A percentile compares a stretch with the other conserved stretches of the same genome.
These are phyloP conservation scores for Neodiprion virginianus DNA, from an alignment of 1,140 invertebrate species.

Conservation along the genomic window DNA sequence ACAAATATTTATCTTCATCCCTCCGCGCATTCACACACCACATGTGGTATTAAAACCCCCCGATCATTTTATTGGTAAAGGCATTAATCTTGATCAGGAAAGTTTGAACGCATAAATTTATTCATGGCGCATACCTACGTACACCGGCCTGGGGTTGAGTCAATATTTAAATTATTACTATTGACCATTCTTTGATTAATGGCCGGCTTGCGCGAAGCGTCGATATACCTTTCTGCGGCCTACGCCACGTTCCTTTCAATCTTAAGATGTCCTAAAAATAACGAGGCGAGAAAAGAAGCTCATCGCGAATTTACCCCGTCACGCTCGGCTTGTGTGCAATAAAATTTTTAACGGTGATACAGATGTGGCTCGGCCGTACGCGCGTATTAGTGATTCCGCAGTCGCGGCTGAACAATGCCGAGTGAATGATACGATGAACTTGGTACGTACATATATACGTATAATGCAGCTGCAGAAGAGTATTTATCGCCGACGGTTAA, in stretches of 20 bases:
- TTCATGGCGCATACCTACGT: conserved; percentile 36
- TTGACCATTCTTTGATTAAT: conserved; percentile 37
- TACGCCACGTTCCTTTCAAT: too few species aligned
- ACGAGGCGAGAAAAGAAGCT: too few species aligned
- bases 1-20: conserved; percentile 56
- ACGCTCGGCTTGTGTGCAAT: too few species aligned
- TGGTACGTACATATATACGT: too few species aligned
- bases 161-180: conserved; percentile 53
- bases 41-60: conserved; percentile 34
- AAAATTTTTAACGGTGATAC: too few species aligned
- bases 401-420: too few species aligned
- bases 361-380: too few species aligned
- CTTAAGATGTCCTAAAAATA: too few species aligned
- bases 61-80: conserved; percentile 44
- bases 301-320: too few species aligned
- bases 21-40: conserved; percentile 35
- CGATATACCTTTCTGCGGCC: too few species aligned
- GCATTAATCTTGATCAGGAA: conserved; percentile 52
- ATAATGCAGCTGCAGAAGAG: not conserved
- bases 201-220: not conserved
- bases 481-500: not conserved
- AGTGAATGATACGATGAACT: too few species aligned
- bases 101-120: conserved; percentile 34
- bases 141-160: conserved; percentile 33
- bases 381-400: too few species aligned